Evolutionary conservation across 1,140 invertebrate species (phyloP).

Genomic region (Plectrocnemia conspersa): DNA sequence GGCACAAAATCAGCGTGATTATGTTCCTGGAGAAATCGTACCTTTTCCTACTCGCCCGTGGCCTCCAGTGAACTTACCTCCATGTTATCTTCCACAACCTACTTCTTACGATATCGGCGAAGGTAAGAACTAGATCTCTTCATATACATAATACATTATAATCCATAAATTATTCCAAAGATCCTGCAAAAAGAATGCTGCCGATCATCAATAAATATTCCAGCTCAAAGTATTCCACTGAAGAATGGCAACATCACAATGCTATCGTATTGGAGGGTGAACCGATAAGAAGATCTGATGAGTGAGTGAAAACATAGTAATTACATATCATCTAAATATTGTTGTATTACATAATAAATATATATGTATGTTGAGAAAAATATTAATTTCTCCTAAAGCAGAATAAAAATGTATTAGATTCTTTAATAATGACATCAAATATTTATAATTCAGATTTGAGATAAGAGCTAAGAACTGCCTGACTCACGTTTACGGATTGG

Average conservation of each 20-base stretch:
- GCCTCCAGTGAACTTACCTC: constrained; percentile 34
- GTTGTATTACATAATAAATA: background rate
- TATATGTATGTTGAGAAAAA: background rate
- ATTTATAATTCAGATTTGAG: constrained; percentile 45
- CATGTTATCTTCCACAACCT: constrained; percentile 55
- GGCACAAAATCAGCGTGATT: no score
- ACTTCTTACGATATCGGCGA: no score
- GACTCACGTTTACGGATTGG: constrained; percentile 54
- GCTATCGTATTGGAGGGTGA: constrained; percentile 53
- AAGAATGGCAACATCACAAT: constrained; percentile 65
- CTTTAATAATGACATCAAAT: background rate
- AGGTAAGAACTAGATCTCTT: no score
- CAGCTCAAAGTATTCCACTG: constrained; percentile 61
- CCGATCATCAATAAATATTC: constrained; percentile 70
- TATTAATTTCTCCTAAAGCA: background rate
- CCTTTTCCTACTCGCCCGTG: constrained; percentile 28
- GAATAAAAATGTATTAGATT: constrained; percentile 25
- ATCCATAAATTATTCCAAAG: no score
- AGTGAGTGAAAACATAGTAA: constrained; percentile 27
- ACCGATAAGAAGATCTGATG: constrained; percentile 42
- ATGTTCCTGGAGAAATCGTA: constrained; percentile 29
- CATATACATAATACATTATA: no score
- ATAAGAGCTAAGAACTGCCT: constrained; percentile 56
- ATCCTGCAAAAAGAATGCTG: no score
- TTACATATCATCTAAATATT: background rate